phyloP scores from a whole-genome alignment of 1,140 invertebrate genomes.

The Acromyrmex echinatior region DNA sequence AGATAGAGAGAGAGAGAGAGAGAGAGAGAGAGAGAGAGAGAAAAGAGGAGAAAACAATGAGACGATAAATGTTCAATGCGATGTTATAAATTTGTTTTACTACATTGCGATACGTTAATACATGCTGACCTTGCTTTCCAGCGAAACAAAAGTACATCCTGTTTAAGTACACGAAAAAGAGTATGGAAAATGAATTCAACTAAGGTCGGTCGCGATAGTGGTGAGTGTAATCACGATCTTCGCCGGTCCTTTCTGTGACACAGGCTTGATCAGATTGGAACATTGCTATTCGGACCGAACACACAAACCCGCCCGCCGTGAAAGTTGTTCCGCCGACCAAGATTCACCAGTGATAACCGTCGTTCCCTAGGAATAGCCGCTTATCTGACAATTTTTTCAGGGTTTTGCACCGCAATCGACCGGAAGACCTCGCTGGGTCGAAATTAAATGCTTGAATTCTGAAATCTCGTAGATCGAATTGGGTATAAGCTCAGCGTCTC shows the following conservation, averaged over 20 bases:
- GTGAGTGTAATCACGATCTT: constrained; percentile 80
- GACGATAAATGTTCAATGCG: constrained; percentile 60
- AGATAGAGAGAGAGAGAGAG: background rate
- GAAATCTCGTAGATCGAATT: constrained; percentile 34
- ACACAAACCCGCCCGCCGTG: constrained; percentile 41
- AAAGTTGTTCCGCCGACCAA: constrained; percentile 67
- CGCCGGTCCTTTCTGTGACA: constrained; percentile 77
- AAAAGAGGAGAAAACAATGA: constrained; percentile 7
- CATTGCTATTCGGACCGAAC: constrained; percentile 65
- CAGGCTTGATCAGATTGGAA: constrained; percentile 79
- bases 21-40: background rate
- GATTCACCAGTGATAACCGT: constrained; percentile 67
- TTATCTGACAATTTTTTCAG: constrained; percentile 73
- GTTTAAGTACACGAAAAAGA: constrained; percentile 37
- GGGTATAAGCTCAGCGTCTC: constrained; percentile 52
- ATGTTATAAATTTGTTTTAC: constrained; percentile 5
- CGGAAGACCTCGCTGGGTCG: constrained; percentile 42
- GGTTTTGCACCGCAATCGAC: constrained; percentile 61
- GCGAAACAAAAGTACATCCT: constrained; percentile 21
- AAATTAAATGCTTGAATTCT: constrained; percentile 66
- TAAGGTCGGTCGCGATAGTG: constrained; percentile 65
- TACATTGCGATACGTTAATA: background rate
- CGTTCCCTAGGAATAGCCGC: constrained; percentile 62
- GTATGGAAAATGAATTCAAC: constrained; percentile 62
- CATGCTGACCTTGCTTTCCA: background rate